Base-by-base conservation (phyloP, 2,113 vertebrate species). In the Bubo scandiacus region DNA sequence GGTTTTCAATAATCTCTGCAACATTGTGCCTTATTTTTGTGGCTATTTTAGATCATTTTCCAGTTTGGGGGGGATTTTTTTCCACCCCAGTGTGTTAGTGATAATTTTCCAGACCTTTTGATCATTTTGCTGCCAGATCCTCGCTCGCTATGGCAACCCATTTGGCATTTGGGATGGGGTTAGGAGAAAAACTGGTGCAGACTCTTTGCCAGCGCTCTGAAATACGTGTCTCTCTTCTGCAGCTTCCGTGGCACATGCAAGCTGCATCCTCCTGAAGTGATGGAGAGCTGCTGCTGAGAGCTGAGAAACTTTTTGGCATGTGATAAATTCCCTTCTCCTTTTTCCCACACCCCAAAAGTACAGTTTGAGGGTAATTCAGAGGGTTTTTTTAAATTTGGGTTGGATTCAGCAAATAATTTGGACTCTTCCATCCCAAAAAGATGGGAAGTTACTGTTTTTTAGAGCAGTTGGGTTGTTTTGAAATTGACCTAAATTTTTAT, bases 231-330 rank as follows among this genome's bases (percentile, higher is more conserved):
- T 95, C 51, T 92, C 27, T 92, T 95, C 81, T 70, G 74, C 90
- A 81, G 77, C 91, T 95, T 84, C 62, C 0, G 0, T 87, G 94
- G 83, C 94, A 92, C 91, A 52, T 59, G 49, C 57, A 57, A 77
- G 66, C 88, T 94, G 67, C 88, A 83, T 81, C 86, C 88, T 85
- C 63, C 75, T 71, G 61, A 91, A 91, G 83, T 94, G 97, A 96
- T 87, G 84, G 81, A 94, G 74, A 92, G 73, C 91, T 94, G 83
- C 94, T 92, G 42, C 72, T 81, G 86, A 68, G 88, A 96, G 72
- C 91, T 80, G 91, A 95, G 92, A 95, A 95, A 94, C 86, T 92
- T 91, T 55, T 6, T 94, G 89, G 94, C 96, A 95, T 95, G 79
- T 65, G 92, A 77, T 90, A 95, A 96, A 93, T 91, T 77, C 68